A percentile compares a stretch with the other conserved stretches of the same genome.
Conservation (phyloP, 2,113 vertebrate species). For the Paratilapia polleni region DNA sequence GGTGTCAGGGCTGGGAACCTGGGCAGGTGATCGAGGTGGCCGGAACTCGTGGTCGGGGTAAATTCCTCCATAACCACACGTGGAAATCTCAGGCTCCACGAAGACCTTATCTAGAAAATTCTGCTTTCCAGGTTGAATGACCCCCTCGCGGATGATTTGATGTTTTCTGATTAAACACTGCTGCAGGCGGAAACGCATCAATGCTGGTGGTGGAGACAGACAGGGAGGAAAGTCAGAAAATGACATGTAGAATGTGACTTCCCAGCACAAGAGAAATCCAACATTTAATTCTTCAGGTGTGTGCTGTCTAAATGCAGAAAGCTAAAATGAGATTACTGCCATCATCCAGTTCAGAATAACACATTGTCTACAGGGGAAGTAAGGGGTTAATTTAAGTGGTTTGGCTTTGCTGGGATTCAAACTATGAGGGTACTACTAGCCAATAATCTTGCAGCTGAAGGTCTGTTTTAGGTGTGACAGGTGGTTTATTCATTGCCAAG, state of each 20-base stretch:
- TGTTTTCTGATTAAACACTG: constrained; percentile 35
- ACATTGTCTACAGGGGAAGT: background rate
- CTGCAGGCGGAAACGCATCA: constrained; percentile 59
- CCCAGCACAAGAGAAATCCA: background rate
- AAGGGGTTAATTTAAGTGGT: background rate
- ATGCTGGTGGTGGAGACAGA: constrained; percentile 31
- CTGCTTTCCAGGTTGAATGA: constrained; percentile 61
- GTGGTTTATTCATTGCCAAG: no score
- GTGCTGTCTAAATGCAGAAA: background rate
- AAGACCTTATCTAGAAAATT: constrained; percentile 61
- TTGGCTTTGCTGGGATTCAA: no score
- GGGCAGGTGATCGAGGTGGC: background rate
- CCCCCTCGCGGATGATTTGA: constrained; percentile 68
- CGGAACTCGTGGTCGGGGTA: constrained; percentile 57
- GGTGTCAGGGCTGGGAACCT: constrained; percentile 13
- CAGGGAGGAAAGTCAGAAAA: background rate
- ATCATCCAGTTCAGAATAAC: background rate
- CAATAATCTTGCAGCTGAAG: background rate
- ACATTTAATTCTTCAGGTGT: background rate
- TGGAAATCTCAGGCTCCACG: constrained; percentile 62
- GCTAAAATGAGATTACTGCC: background rate
- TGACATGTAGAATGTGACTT: background rate
- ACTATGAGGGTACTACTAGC: background rate
- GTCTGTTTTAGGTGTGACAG: no score
- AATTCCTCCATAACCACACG: constrained; percentile 48